Evolutionary conservation across 2,888 invertebrate species (phyloP).

Genomic region (Dasysyrphus albostriatus): DNA sequence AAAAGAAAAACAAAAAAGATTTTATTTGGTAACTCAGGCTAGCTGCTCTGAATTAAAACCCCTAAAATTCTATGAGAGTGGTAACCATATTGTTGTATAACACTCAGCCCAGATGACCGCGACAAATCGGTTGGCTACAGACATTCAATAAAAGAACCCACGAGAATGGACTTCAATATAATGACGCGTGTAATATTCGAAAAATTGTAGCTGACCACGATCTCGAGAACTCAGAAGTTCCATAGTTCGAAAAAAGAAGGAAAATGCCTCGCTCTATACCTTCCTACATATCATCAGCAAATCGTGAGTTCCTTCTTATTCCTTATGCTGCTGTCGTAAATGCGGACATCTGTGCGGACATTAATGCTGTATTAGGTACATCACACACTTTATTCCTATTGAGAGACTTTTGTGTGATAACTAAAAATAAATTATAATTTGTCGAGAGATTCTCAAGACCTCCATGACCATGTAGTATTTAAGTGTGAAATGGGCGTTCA

Average conservation of each 20-base stretch:
- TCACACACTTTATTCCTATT: neutral
- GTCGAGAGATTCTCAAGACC: constrained; percentile 50
- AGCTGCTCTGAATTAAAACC: no score
- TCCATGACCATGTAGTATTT: constrained; percentile 20
- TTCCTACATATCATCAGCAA: constrained; percentile 5
- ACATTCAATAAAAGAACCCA: constrained; percentile 58
- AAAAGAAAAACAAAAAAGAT: no score
- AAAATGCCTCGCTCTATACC: neutral
- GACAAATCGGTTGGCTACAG: constrained; percentile 63
- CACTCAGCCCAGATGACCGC: constrained; percentile 67
- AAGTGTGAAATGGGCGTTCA: constrained; percentile 59
- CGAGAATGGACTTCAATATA: constrained; percentile 71
- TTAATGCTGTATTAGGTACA: constrained; percentile 34
- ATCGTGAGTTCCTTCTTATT: constrained; percentile 45
- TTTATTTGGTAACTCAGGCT: no score
- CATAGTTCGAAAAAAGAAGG: neutral
- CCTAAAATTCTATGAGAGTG: neutral
- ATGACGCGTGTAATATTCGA: constrained; percentile 76
- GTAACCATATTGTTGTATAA: neutral
- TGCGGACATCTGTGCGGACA: constrained; percentile 60
- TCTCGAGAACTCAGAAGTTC: constrained; percentile 27
- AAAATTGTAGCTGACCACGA: constrained; percentile 73
- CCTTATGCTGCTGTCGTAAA: constrained; percentile 53
- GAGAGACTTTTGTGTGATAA: constrained; percentile 54
- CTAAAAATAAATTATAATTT: constrained; percentile 49